phyloP scores from a whole-genome alignment of 2,797 vertebrate genomes.

The Myotis daubentonii region DNA sequence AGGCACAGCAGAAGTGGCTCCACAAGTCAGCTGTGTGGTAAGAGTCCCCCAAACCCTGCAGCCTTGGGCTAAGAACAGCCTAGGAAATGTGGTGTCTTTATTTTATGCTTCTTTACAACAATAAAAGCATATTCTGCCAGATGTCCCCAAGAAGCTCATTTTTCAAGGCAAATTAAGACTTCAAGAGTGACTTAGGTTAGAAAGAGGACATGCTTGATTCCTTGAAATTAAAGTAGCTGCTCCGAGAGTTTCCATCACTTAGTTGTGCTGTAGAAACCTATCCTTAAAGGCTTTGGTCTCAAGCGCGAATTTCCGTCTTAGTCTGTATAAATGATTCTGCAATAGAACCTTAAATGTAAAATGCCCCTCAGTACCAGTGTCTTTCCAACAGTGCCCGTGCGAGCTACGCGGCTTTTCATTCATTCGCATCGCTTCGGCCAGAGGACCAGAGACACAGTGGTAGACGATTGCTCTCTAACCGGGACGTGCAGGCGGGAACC shows the following conservation, averaged over 20 bases:
- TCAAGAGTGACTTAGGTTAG: constrained; percentile 11
- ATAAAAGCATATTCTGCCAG: constrained; percentile 26
- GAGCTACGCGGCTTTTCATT: neutral
- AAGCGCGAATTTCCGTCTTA: neutral
- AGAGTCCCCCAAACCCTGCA: neutral
- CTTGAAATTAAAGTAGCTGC: constrained; percentile 27
- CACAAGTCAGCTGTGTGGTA: neutral
- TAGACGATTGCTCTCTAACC: neutral
- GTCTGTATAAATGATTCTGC: neutral
- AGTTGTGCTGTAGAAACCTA: neutral
- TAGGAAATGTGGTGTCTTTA: neutral
- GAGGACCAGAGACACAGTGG: neutral
- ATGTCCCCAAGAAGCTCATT: neutral
- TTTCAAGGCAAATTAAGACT: constrained; percentile 13
- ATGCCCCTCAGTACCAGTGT: neutral
- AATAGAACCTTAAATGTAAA: constrained; percentile 12
- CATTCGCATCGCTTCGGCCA: neutral
- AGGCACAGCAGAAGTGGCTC: neutral
- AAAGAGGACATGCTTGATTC: neutral
- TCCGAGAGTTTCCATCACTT: neutral
- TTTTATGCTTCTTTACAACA: constrained; percentile 16
- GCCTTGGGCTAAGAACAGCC: constrained; percentile 13
- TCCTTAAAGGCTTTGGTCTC: neutral
- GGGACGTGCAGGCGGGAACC: neutral
- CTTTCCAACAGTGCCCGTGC: neutral